Evolutionary conservation across 2,113 vertebrate genomes (phyloP).

Genomic region (Macquaria ambigua): DNA sequence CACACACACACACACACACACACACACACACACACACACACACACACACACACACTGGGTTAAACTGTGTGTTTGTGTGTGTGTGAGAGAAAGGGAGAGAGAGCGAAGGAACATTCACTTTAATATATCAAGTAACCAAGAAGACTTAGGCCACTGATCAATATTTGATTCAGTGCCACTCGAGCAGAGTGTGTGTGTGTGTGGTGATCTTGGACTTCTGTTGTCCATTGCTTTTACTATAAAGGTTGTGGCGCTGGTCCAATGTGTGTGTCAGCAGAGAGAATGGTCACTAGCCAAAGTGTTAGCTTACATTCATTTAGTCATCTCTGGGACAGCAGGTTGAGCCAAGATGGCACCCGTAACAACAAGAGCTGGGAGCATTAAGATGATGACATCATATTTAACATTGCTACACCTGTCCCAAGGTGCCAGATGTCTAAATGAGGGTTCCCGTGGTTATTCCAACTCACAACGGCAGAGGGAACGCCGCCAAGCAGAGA

Average conservation of each 20-base stretch:
- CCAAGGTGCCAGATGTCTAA: neutral
- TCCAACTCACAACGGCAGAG: neutral
- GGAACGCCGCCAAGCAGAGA: constrained; percentile 1
- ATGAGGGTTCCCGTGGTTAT: neutral
- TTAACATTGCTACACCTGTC: constrained; percentile 24
- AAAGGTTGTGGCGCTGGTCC: constrained; percentile 48
- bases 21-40: neutral
- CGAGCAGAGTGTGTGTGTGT: constrained; percentile 31
- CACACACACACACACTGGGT: neutral
- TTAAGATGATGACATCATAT: constrained; percentile 35
- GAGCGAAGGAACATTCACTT: constrained; percentile 59
- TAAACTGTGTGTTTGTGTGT: neutral
- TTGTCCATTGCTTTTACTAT: constrained; percentile 28
- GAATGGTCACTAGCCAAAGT: neutral
- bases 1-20: neutral
- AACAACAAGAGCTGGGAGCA: neutral
- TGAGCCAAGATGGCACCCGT: constrained; percentile 33
- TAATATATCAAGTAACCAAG: constrained; percentile 72
- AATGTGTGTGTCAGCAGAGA: constrained; percentile 55
- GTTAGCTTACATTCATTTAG: constrained; percentile 49
- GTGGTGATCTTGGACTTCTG: constrained; percentile 12
- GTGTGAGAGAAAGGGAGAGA: neutral
- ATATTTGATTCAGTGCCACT: constrained; percentile 71
- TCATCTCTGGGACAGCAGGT: constrained; percentile 8
- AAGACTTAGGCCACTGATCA: constrained; percentile 60